Evolutionary conservation across 2,888 invertebrate genomes (phyloP), one percentile per base, ranked within the genome.

Genomic region (Patella depressa): DNA sequence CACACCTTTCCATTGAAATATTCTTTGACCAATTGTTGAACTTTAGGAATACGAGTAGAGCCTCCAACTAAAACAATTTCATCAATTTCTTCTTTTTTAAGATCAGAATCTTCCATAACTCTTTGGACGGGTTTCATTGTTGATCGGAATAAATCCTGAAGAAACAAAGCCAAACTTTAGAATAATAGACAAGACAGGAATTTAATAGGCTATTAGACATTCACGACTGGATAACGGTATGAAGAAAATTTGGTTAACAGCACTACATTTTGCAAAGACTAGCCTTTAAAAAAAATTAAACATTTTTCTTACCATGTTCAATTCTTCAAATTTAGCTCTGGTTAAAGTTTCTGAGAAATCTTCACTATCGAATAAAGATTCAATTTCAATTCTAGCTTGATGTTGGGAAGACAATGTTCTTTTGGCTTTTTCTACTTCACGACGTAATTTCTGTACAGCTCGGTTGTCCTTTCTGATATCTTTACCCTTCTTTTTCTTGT

Each of bases 11-110:
- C 98, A 85, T 96, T 95, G 93, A 99, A 99, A 94, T 96, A 98
- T 74, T 93, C 93, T 80, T 92, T 92, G 65, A 93, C 92, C 57
- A 93, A 89, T 84, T 93, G 92, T 83, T 93, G 99, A 53, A 99
- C 96, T 92, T 99, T 99, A 77, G 99, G 99, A 88, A 99, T 99
- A 93, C 99, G 96, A 17, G 99, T 99, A 12, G 98, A 98, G 83
- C 99, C 99, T 89, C 99, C 99, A 75, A 99, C 99, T 75, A 99
- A 93, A 3, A 99, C 99, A 89, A 99, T 98, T 93, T 99, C 99
- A 92, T 99, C 96, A 65, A 99, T 96, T 89, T 99, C 98, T 88
- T 97, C 96, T 92, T 98, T 98, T 93, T 97, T 97, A 95, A 99
- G 96, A 91, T 98, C 98, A n/a, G 98, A 97, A 93, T 99, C 99